phyloP scores from a whole-genome alignment of 2,888 invertebrate species.

The Drosophila cognata region DNA sequence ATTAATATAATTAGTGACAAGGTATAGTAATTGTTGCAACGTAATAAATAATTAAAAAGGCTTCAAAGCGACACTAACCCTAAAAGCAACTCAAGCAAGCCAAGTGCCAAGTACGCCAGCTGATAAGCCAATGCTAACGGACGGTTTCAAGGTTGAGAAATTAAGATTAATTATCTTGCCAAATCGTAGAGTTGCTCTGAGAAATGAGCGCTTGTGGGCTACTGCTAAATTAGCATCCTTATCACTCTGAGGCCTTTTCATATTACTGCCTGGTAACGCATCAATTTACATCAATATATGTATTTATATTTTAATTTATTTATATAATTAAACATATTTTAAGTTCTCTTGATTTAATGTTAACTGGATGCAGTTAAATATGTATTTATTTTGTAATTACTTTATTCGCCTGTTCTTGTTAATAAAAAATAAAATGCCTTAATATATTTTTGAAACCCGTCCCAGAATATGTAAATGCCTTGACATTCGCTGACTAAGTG shows the following conservation, averaged over 20 bases:
- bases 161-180: constrained; percentile 16
- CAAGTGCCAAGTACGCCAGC: constrained; percentile 29
- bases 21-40: constrained; percentile 56
- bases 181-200: background rate
- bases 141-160: constrained; percentile 35
- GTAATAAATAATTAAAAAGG: constrained; percentile 43
- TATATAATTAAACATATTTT: background rate
- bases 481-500: background rate
- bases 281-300: background rate
- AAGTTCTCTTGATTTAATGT: background rate
- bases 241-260: constrained; percentile 3
- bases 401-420: background rate
- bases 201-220: background rate
- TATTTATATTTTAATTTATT: background rate
- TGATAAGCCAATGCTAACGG: constrained; percentile 53
- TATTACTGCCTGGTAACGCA: constrained; percentile 8
- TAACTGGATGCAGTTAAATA: constrained; percentile 15
- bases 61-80: constrained; percentile 41
- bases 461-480: constrained; percentile 3
- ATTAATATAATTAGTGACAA: constrained; percentile 67
- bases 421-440: background rate
- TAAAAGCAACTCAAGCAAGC: constrained; percentile 55
- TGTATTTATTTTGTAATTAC: background rate
- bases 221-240: constrained; percentile 4
- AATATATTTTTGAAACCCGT: constrained; percentile 9